Conservation (phyloP, 1,140 invertebrate genomes). For the Solenopsis fugax region DNA sequence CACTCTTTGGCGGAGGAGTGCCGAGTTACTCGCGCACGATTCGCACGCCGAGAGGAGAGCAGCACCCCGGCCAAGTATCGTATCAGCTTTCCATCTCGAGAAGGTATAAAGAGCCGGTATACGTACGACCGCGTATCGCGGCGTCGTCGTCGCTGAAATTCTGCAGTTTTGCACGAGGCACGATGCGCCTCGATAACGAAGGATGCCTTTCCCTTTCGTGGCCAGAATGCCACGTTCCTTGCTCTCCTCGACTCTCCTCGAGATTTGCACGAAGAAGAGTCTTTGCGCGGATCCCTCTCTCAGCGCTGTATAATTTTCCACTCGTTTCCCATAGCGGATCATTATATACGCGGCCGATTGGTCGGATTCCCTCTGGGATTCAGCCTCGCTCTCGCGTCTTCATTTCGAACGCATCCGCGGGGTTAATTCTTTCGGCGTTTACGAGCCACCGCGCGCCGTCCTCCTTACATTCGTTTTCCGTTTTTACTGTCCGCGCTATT, state of each 20-base stretch:
- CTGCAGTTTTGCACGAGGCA: constrained; percentile 37
- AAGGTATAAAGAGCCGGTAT: constrained; percentile 18
- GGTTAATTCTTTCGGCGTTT: constrained; percentile 17
- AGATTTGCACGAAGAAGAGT: constrained; percentile 16
- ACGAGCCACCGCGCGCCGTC: too few species aligned
- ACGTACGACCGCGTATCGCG: neutral
- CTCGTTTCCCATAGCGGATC: constrained; percentile 65
- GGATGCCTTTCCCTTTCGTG: constrained; percentile 72
- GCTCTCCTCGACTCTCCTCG: constrained; percentile 39
- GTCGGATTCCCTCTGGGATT: constrained; percentile 32
- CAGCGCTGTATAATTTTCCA: constrained; percentile 68
- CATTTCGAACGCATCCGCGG: neutral
- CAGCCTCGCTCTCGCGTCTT: constrained; percentile 28
- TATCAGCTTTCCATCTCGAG: constrained; percentile 48
- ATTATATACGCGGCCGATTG: constrained; percentile 64
- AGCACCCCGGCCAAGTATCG: neutral
- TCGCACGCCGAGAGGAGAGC: neutral
- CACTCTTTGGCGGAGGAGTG: constrained; percentile 12
- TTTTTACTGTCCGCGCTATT: constrained; percentile 2
- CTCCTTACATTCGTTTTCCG: neutral
- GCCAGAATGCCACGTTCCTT: constrained; percentile 64
- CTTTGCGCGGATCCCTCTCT: neutral
- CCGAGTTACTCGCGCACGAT: constrained; percentile 33
- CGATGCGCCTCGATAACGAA: constrained; percentile 62
- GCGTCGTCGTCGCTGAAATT: constrained; percentile 34